A percentile compares a stretch with the other conserved stretches of the same genome.
Conservation (phyloP, 2,113 vertebrate species). For the Sinosuthora webbiana region DNA sequence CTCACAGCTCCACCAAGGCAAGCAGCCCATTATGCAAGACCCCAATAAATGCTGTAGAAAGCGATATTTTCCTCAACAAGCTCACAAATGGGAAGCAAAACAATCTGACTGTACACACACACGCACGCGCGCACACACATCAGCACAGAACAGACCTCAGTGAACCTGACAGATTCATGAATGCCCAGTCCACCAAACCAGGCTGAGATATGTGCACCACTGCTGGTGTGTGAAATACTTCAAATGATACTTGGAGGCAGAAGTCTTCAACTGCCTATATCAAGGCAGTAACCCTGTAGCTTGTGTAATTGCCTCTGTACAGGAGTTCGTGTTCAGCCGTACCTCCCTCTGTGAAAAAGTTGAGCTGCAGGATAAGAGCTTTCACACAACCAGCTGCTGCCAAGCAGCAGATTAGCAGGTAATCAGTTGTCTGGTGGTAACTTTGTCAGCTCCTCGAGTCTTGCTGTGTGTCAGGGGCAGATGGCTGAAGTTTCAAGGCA, state of each 20-base stretch:
- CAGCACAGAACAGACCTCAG: not conserved
- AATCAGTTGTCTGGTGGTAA: slow-evolving; percentile 59
- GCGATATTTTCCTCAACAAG: not conserved
- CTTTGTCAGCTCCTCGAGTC: slow-evolving; percentile 25
- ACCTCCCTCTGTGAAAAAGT: slow-evolving; percentile 68
- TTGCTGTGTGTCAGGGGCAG: not conserved
- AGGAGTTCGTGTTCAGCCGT: slow-evolving; percentile 59
- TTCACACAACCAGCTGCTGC: slow-evolving; percentile 66
- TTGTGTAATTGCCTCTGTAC: slow-evolving; percentile 67
- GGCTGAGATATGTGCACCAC: slow-evolving; percentile 43
- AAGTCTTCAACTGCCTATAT: slow-evolving; percentile 41
- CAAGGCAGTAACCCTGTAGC: slow-evolving; percentile 63
- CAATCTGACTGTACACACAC: not conserved
- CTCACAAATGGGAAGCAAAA: not conserved
- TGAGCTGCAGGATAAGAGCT: slow-evolving; percentile 63
- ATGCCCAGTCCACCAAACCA: slow-evolving; percentile 7
- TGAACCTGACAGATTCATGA: slow-evolving; percentile 12
- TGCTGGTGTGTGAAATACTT: slow-evolving; percentile 63
- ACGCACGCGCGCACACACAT: not conserved
- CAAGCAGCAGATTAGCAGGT: slow-evolving; percentile 67
- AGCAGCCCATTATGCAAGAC: not conserved
- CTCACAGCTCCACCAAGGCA: not conserved
- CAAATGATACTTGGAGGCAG: slow-evolving; percentile 40
- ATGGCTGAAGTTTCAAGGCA: not conserved
- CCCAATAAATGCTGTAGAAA: not conserved